Evolutionary conservation across 37 sponge, comb jelly and placozoan species (phyloP), one percentile per base, ranked within the genome.

Genomic region (Amphimedon queenslandica): DNA sequence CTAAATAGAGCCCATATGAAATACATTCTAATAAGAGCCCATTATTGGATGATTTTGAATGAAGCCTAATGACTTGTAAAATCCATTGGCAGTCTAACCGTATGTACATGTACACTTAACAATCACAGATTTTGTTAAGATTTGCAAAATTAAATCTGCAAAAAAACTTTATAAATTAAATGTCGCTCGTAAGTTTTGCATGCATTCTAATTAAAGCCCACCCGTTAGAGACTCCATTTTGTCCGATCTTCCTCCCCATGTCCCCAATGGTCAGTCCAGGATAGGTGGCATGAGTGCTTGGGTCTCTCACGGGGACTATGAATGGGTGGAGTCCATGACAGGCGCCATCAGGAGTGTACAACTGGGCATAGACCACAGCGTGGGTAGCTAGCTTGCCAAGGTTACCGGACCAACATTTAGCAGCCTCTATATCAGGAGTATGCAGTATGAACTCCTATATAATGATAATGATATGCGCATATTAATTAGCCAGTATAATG

Each of bases 281-380:
- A 31, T 58, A 67, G 37, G 92, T 76, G 0, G 32, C 27, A 37
- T 86, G 77, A 3, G 84, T 88, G 35, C 23, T 27, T 0, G 84
- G 85, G 55, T 98, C 99, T 41, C 99, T 57, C 2, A 98, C 56
- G 28, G 89, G 93, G 4, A 92, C 99, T 76, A 98, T 58, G 47
- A 98, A 95, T 31, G 72, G 35, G 71, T 98, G 99, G 24, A 98
- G 64, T 23, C 99, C 99, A 69, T 98, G 96, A 76, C 90, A 83
- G 29, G 11, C 69, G 5, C 93, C 93, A 64, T 94, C 91, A 0
- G 88, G 72, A 3, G 90, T 95, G 87, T 83, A 82, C 76, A 98
- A 73, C 84, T 98, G 95, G 6, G 99, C 99, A 79, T 78, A 89
- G 42, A 98, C 77, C 0, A 90, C 67, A 37, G 94, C 75, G 38